Percentiles rank a stretch among this genome's conserved stretches.
Conservation (phyloP, 2,888 invertebrate genomes). For the Nomada flava region DNA sequence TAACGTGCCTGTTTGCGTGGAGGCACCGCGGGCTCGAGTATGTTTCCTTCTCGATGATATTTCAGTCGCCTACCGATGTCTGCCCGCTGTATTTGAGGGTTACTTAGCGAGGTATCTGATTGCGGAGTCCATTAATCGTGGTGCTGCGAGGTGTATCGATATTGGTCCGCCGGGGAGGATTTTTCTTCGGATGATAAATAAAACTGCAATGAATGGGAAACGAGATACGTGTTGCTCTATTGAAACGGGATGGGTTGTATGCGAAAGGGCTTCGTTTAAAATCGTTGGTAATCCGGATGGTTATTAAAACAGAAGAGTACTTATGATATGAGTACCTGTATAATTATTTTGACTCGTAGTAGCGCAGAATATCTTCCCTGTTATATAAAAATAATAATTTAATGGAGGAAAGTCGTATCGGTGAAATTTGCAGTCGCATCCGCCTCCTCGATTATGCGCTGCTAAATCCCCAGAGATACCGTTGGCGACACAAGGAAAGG, state of each 20-base stretch:
- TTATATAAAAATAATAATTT: neutral
- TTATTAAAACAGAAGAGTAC: too few relatives aligned
- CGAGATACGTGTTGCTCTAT: too few relatives aligned
- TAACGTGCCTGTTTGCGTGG: slow-evolving; percentile 9
- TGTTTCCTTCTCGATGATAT: slow-evolving; percentile 18
- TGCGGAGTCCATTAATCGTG: slow-evolving; percentile 10
- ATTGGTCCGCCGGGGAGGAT: neutral
- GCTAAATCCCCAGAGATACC: slow-evolving; percentile 12
- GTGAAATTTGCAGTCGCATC: slow-evolving; percentile 1
- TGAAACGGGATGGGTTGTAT: too few relatives aligned
- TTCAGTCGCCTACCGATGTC: slow-evolving; percentile 7
- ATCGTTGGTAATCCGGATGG: too few relatives aligned
- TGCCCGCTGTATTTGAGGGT: neutral
- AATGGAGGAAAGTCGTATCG: neutral
- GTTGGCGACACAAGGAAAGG: neutral
- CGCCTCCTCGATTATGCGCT: neutral
- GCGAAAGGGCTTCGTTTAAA: too few relatives aligned
- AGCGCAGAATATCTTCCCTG: neutral
- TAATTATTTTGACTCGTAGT: too few relatives aligned
- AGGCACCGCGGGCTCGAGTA: neutral
- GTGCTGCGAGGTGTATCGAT: neutral
- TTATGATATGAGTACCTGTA: too few relatives aligned
- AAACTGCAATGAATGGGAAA: too few relatives aligned
- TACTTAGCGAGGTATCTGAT: slow-evolving; percentile 15
- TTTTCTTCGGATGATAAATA: too few relatives aligned